Evolutionary conservation across 2,113 vertebrate species (phyloP), one percentile per base, ranked within the genome.

Genomic region (Theristicus caerulescens): DNA sequence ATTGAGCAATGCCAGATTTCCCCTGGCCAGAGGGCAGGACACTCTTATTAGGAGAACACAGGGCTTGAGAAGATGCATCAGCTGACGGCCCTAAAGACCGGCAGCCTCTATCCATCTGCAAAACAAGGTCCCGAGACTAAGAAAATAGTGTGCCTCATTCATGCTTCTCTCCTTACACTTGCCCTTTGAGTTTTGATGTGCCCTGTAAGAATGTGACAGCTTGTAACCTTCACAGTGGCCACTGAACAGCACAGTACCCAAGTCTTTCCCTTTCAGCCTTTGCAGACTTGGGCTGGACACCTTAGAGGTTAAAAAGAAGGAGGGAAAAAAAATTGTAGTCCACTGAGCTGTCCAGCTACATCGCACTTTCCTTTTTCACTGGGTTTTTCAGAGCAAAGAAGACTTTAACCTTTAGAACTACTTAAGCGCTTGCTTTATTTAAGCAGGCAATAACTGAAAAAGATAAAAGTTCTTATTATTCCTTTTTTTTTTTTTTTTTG

Each of bases 271-370:
- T 52, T 62, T 65, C 44, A 82, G 54, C 26, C 49, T 69, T 52
- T 34, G 10, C 59, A 59, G 51, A 18, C 38, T 15, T 76, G 27
- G 15, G 22, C 38, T 87, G 52, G 25, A 29, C 25, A 36, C n/a
- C 32, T 52, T 59, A 25, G 16, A 77, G 5, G 6, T 78, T 25
- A 31, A 82, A 79, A 61, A 65, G 13, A 1, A 47, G 4, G 3
- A 46, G 0, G 6, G 2, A 27, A 9, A 34, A 40, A 55, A 5
- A 25, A 11, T 6, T 52, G 10, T 1, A 72, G 6, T 27, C 19
- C 8, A 6, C 10, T 14, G 47, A 54, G 31, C 21, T 87, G 38
- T 70, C 34, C 40, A 34, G 11, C 26, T 66, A 11, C 6, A 3
- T 40, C 57, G 51, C 1, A 0, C 78, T 90, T 74, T 69, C 54